Evolutionary conservation across 2,113 vertebrate species (phyloP).

Genomic region (Nematolebias whitei): DNA sequence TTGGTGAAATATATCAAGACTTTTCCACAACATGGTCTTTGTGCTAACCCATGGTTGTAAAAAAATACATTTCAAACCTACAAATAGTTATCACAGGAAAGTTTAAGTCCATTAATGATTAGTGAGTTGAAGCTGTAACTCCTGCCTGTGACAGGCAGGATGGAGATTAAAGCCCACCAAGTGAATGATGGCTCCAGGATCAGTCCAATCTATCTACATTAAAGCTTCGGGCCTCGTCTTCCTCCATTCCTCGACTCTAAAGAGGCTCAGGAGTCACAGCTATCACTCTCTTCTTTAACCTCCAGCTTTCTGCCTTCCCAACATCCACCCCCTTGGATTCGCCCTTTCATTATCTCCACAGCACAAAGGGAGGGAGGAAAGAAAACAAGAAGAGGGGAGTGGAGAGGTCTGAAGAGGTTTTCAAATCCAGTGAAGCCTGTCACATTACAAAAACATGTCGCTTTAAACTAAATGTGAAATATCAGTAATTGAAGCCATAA

Average conservation of each 20-base stretch:
- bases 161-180: constrained; percentile 23
- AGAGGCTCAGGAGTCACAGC: constrained; percentile 71
- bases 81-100: constrained; percentile 31
- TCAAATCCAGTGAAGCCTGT: constrained; percentile 89
- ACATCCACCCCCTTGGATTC: constrained; percentile 61
- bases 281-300: constrained; percentile 77
- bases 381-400: constrained; percentile 43
- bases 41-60: constrained; percentile 5
- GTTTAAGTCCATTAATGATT: constrained; percentile 60
- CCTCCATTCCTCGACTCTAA: constrained; percentile 70
- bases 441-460: constrained; percentile 94
- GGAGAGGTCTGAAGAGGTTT: constrained; percentile 85
- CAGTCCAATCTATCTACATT: constrained; percentile 66
- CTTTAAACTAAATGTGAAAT: constrained; percentile 96
- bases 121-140: constrained; percentile 51
- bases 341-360: constrained; percentile 82
- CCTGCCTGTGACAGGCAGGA: constrained; percentile 44
- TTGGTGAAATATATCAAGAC: background rate
- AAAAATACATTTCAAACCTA: constrained; percentile 18
- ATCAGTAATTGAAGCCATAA: constrained; percentile 94
- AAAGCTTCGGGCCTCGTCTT: constrained; percentile 64
- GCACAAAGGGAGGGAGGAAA: constrained; percentile 50
- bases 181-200: constrained; percentile 52
- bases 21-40: background rate
- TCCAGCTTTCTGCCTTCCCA: constrained; percentile 56